Conservation (phyloP, 2,797 vertebrate species). For the Oophaga sylvatica region DNA sequence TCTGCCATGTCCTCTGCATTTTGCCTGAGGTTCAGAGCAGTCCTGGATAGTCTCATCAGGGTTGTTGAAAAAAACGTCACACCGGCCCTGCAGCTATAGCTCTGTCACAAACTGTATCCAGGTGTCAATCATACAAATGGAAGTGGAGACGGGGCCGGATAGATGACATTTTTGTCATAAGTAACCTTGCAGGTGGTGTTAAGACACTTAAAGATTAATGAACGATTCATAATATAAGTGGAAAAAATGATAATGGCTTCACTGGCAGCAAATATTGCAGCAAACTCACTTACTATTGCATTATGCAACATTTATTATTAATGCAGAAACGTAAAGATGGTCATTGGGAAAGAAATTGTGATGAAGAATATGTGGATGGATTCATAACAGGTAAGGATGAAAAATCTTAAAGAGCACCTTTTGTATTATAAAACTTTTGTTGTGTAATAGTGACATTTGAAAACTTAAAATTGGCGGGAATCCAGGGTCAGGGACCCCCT, state of each 20-base stretch:
- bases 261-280: neutral
- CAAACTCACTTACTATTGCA: neutral
- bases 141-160: conserved; percentile 5
- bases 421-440: no score
- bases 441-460: no score
- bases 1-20: conserved; percentile 46
- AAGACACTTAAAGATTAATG: conserved; percentile 57
- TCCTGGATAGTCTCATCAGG: conserved; percentile 48
- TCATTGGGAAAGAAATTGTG: neutral
- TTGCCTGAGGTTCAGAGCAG: conserved; percentile 44
- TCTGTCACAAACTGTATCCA: conserved; percentile 50
- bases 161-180: conserved; percentile 51
- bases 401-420: no score
- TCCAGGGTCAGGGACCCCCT: no score
- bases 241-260: conserved; percentile 38
- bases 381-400: no score
- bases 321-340: neutral
- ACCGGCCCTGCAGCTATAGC: conserved; percentile 16
- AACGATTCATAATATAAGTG: conserved; percentile 47
- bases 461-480: no score
- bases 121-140: conserved; percentile 31
- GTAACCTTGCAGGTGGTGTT: conserved; percentile 32
- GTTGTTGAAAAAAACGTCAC: conserved; percentile 41
- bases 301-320: conserved; percentile 8
- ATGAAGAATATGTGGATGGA: no score